Conservation (phyloP, 2,797 vertebrate species). For the Sebastes aleutianus region DNA sequence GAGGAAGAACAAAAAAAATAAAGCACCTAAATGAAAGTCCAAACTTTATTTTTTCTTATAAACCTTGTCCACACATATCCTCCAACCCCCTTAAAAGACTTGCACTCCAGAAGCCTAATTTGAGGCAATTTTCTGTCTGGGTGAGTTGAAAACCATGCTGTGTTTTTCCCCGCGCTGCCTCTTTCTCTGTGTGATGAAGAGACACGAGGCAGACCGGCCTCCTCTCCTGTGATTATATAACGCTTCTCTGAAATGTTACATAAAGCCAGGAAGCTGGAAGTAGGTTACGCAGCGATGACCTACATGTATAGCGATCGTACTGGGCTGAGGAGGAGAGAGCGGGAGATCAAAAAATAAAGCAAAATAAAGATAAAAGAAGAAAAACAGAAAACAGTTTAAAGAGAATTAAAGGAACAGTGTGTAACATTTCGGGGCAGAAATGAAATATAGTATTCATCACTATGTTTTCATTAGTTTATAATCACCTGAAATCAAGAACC, state of each 20-base stretch:
- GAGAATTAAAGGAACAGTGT: background rate
- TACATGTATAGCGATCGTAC: conserved; percentile 38
- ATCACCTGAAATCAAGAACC: background rate
- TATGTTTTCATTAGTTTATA: background rate
- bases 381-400: background rate
- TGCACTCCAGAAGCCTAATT: conserved; percentile 1
- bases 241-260: conserved; percentile 69
- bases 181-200: conserved; percentile 27
- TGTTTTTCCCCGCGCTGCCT: background rate
- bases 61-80: background rate
- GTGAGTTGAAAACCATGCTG: background rate
- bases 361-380: background rate
- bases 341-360: background rate
- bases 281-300: conserved; percentile 68
- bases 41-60: background rate
- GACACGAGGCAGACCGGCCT: conserved; percentile 27
- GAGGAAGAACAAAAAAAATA: background rate
- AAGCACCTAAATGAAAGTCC: background rate
- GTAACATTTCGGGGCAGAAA: background rate
- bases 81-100: background rate
- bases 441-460: background rate
- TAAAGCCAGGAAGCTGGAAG: conserved; percentile 72
- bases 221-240: conserved; percentile 70
- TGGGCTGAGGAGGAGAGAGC: background rate
- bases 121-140: conserved; percentile 36